phyloP scores from a whole-genome alignment of 2,888 invertebrate genomes.

The Polydrusus cervinus region DNA sequence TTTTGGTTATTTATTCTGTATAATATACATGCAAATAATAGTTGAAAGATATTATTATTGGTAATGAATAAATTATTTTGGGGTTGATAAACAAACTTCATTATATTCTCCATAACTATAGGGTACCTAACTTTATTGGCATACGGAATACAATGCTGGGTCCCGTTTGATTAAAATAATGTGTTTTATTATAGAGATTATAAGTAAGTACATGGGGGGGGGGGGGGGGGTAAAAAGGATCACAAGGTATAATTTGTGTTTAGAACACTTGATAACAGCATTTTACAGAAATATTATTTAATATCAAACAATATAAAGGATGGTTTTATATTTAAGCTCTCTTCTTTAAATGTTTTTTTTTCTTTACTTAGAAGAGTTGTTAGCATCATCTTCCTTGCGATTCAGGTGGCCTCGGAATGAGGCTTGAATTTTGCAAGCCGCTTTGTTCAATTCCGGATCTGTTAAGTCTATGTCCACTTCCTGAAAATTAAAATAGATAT shows the following conservation, averaged over 20 bases:
- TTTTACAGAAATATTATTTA: conserved; percentile 52
- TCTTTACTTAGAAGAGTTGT: conserved; percentile 44
- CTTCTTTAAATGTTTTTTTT: conserved; percentile 13
- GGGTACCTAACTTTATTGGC: conserved; percentile 21
- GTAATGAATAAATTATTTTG: no score
- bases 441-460: conserved; percentile 91
- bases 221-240: conserved; percentile 52
- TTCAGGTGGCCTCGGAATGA: conserved; percentile 93
- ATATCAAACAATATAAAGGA: conserved; percentile 52
- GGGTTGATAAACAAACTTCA: no score
- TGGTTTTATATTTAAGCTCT: conserved; percentile 25
- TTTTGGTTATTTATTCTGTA: no score
- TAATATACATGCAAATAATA: no score
- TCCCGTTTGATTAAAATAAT: conserved; percentile 4
- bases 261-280: conserved; percentile 56
- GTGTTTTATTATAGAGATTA: not conserved
- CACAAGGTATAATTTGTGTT: conserved; percentile 57
- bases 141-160: conserved; percentile 11
- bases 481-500: conserved; percentile 28
- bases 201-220: conserved; percentile 8
- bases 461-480: conserved; percentile 90
- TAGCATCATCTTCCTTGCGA: conserved; percentile 78
- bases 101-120: no score
- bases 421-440: conserved; percentile 93
- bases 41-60: no score